Evolutionary conservation across 2,797 vertebrate genomes (phyloP), one percentile per base, ranked within the genome.

Genomic region (Melanotaenia boesemani): DNA sequence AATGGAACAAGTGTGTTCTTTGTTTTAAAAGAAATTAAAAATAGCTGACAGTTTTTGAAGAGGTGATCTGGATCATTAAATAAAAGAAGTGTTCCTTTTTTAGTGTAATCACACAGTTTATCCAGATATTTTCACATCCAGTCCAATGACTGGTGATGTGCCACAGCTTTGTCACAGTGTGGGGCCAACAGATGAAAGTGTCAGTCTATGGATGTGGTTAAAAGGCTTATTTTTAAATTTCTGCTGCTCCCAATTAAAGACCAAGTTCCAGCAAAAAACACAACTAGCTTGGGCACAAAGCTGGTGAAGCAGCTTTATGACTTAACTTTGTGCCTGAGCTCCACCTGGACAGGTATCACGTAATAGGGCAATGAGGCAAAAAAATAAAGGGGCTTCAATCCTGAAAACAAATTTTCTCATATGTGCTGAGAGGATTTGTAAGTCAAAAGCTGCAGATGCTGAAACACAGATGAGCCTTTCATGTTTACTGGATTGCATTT

Each of bases 201-300:
- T 81, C 77, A 75, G 77, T 86, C 83, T 77, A 72, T 83, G 64
- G 59, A 71, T 70, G 76, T n/a, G 2, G 60, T 70, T 72, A 36
- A 84, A 65, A 65, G 48, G 48, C 55, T 62, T 81, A 30, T 41
- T 67, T 77, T 80, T 75, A 4, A 61, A 72, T 66, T 50, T 77
- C 69, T 77, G 48, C 75, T 58, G 64, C 64, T 84, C 76, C 81
- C 85, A 89, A 87, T 88, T 84, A 86, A 76, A 88, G 67, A 39
- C 68, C 67, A 76, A 83, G 70, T 70, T 77, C 58, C 70, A 57
- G 58, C 22, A 81, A 77, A 76, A 72, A 65, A 67, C 75, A 80
- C 77, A 80, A 67, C 80, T 50, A 63, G 80, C 87, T 88, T 89
- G 78, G 77, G 92, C 84, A 86, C 67, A 63, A 81, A 85, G 84